Conservation (phyloP, 2,113 vertebrate genomes). For the Isichthys henryi region DNA sequence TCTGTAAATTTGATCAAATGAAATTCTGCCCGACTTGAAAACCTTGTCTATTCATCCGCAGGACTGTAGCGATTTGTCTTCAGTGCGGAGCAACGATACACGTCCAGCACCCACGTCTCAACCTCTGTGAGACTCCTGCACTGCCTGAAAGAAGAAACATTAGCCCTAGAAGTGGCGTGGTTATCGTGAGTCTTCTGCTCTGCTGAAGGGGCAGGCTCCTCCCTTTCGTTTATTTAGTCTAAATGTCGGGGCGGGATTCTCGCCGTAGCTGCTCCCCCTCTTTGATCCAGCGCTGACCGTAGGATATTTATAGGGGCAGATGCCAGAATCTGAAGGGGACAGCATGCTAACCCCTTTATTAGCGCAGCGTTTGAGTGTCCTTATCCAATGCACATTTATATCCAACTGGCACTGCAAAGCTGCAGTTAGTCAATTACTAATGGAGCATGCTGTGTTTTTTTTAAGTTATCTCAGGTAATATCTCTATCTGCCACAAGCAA, state of each 20-base stretch:
- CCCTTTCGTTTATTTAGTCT: conserved; percentile 53
- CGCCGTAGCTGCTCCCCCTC: conserved; percentile 38
- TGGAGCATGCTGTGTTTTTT: neutral
- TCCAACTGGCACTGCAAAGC: neutral
- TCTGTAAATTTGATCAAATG: conserved; percentile 22
- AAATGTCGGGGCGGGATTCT: conserved; percentile 55
- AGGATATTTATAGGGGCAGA: conserved; percentile 58
- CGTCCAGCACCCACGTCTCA: conserved; percentile 11
- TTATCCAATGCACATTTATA: neutral
- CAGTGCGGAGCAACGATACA: conserved; percentile 24
- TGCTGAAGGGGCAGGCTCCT: conserved; percentile 45
- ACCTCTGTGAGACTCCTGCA: conserved; percentile 28
- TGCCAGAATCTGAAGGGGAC: conserved; percentile 37
- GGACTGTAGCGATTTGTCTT: conserved; percentile 32
- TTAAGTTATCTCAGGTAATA: no score
- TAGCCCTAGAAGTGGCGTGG: conserved; percentile 27
- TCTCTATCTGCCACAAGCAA: no score
- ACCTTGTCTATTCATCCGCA: conserved; percentile 28
- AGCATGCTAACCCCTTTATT: conserved; percentile 25
- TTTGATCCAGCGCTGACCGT: conserved; percentile 47
- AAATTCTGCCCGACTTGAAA: conserved; percentile 20
- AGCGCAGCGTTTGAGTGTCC: neutral
- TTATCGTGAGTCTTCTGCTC: conserved; percentile 41
- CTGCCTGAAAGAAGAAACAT: conserved; percentile 50
- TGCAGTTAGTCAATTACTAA: neutral